phyloP scores from a whole-genome alignment of 23 tunicate species.

The Aplidium turbinatum region DNA sequence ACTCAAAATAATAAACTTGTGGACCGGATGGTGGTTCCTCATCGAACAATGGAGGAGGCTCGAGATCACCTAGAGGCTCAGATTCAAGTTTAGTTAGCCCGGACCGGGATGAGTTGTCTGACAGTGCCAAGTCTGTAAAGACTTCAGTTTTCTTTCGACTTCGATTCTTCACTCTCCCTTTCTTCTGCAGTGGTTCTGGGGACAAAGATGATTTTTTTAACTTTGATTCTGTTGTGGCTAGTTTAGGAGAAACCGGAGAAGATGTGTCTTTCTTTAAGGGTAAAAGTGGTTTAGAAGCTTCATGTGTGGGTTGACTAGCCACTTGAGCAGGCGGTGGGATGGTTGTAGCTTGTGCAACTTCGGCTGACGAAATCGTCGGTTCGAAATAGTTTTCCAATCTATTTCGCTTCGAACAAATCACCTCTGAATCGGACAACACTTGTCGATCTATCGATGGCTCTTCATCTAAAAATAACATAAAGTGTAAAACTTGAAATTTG shows the following conservation, averaged over 20 bases:
- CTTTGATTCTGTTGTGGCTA: not conserved
- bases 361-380: not conserved
- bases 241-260: not conserved
- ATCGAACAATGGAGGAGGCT: constrained; percentile 73
- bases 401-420: not conserved
- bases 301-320: not conserved
- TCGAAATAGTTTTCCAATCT: constrained; percentile 1
- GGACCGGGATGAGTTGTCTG: not conserved
- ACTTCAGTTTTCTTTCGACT: not conserved
- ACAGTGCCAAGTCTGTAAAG: not conserved
- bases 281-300: not conserved
- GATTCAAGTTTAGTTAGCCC: not conserved
- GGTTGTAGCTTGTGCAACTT: not conserved
- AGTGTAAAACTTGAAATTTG: too few species aligned
- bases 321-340: not conserved
- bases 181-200: constrained; percentile 16
- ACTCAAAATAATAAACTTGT: constrained; percentile 83
- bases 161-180: constrained; percentile 25
- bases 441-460: too few species aligned
- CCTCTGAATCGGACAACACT: constrained; percentile 30
- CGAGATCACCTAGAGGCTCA: constrained; percentile 26
- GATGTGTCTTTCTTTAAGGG: not conserved
- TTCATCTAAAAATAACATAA: too few species aligned
- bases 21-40: constrained; percentile 85
- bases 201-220: not conserved